Conservation (phyloP, 2,888 invertebrate species). For the Elegia similella region DNA sequence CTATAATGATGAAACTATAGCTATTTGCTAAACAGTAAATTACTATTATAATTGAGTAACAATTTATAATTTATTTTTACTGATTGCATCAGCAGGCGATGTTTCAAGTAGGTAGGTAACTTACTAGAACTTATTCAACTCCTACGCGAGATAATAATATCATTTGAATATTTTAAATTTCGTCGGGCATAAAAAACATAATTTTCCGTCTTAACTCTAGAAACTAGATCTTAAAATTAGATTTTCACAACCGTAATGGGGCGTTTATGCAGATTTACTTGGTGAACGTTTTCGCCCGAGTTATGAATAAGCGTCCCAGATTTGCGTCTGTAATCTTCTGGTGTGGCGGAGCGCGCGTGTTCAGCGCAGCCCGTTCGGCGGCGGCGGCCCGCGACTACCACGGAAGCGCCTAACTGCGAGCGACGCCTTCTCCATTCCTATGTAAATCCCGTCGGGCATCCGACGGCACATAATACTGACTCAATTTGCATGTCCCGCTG, state of each 20-base stretch:
- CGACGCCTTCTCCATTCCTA: constrained; percentile 66
- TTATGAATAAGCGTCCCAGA: constrained; percentile 68
- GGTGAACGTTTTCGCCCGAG: constrained; percentile 57
- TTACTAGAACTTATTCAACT: constrained; percentile 8
- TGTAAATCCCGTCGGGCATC: constrained; percentile 69
- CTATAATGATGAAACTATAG: constrained; percentile 22
- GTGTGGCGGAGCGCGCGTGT: constrained; percentile 35
- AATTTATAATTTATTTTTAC: constrained; percentile 5
- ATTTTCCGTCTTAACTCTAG: constrained; percentile 39
- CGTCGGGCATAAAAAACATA: constrained; percentile 22
- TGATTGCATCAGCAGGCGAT: neutral
- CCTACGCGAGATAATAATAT: neutral
- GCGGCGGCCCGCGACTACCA: constrained; percentile 37
- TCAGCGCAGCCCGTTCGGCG: constrained; percentile 26
- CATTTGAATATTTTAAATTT: constrained; percentile 11
- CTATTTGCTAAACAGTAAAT: constrained; percentile 16
- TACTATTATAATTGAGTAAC: constrained; percentile 10
- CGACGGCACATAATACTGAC: constrained; percentile 65
- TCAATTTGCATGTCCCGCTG: constrained; percentile 71
- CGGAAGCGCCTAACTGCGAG: constrained; percentile 65
- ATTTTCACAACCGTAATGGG: constrained; percentile 55
- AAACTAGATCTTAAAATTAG: constrained; percentile 50
- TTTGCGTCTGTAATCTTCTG: constrained; percentile 63
- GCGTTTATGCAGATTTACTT: constrained; percentile 71
- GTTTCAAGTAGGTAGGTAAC: neutral